Evolutionary conservation across 2,888 invertebrate species (phyloP).

Genomic region (Myopa tessellatipennis): DNA sequence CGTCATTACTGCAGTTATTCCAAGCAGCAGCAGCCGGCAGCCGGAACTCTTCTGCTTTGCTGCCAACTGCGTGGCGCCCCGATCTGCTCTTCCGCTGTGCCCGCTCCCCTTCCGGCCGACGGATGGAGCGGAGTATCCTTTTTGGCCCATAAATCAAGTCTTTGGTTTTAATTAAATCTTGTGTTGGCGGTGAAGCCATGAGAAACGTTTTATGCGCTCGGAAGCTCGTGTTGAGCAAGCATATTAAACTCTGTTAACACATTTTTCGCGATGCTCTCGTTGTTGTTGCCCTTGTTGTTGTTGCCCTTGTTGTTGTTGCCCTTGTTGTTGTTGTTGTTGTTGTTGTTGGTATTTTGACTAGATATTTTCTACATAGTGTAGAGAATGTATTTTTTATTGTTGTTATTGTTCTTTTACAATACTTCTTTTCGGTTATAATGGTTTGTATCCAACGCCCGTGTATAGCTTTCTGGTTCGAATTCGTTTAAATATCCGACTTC

Average conservation of each 20-base stretch:
- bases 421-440: too few relatives aligned
- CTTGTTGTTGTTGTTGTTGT: constrained; percentile 10
- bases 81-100: constrained; percentile 46
- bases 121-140: constrained; percentile 53
- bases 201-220: constrained; percentile 49
- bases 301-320: background rate
- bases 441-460: background rate
- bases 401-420: background rate
- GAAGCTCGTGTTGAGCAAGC: constrained; percentile 21
- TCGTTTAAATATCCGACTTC: constrained; percentile 17
- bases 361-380: constrained; percentile 2
- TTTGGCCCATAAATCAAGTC: constrained; percentile 69
- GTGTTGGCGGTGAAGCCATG: constrained; percentile 65
- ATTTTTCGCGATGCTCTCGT: constrained; percentile 34
- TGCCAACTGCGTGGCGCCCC: constrained; percentile 22
- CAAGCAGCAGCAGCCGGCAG: constrained; percentile 3
- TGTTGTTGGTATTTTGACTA: background rate
- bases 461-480: background rate
- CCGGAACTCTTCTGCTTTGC: constrained; percentile 9
- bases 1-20: constrained; percentile 31
- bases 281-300: background rate
- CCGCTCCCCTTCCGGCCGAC: constrained; percentile 43
- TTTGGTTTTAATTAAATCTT: constrained; percentile 70
- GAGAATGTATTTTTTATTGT: background rate
- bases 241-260: constrained; percentile 39